Evolutionary conservation across 2,888 invertebrate species (phyloP).

Genomic region (Trissoscelio sp.): DNA sequence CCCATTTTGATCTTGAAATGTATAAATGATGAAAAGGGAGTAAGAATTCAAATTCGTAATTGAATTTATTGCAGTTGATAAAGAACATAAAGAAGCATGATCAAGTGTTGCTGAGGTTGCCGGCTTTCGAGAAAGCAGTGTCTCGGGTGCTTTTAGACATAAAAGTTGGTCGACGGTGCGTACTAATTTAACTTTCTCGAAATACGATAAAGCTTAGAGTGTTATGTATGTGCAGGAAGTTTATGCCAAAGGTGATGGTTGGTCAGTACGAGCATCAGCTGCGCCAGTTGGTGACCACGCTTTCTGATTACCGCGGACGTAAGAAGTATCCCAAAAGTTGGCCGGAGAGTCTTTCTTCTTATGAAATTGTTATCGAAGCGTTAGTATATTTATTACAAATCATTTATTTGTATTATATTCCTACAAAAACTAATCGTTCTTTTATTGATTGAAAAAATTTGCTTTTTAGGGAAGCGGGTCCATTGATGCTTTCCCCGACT

Average conservation of each 20-base stretch:
- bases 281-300: constrained; percentile 91
- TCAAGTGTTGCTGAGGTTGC: constrained; percentile 89
- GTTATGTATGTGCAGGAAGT: constrained; percentile 88
- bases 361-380: constrained; percentile 95
- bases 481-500: constrained; percentile 95
- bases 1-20: no score
- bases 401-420: constrained; percentile 22
- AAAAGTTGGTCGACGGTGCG: constrained; percentile 91
- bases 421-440: no score
- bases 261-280: constrained; percentile 93
- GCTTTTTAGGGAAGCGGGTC: constrained; percentile 94
- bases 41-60: no score
- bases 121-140: constrained; percentile 92
- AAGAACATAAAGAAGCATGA: constrained; percentile 92
- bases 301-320: constrained; percentile 89
- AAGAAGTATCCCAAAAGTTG: constrained; percentile 89
- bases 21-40: no score
- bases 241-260: constrained; percentile 95
- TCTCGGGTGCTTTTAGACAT: constrained; percentile 93
- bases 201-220: constrained; percentile 81
- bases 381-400: constrained; percentile 87
- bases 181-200: constrained; percentile 77
- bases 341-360: constrained; percentile 89
- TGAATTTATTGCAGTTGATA: constrained; percentile 86
- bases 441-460: no score